These are phyloP conservation scores for Strix aluco DNA, from an alignment of 2,113 vertebrate genomes.

Conservation along the genomic window DNA sequence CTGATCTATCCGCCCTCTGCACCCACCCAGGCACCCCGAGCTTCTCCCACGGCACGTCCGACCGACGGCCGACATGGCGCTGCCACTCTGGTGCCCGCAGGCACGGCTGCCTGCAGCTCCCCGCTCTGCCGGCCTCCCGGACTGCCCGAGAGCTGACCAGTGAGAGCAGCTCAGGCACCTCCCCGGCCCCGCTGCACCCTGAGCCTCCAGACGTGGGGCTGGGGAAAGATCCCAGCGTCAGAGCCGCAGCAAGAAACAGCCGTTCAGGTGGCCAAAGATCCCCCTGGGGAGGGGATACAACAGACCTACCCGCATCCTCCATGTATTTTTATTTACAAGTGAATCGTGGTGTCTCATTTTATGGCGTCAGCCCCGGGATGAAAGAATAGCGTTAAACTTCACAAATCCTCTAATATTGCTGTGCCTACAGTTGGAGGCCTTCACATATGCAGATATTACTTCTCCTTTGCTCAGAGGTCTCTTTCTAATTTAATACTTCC, in stretches of 20 bases:
- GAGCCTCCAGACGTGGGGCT: rapidly evolving
- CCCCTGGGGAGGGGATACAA: not conserved
- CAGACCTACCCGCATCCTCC: not conserved
- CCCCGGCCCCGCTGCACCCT: rapidly evolving
- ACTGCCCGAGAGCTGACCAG: not conserved
- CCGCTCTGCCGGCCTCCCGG: not conserved
- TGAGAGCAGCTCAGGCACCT: not conserved
- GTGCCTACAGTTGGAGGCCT: not conserved
- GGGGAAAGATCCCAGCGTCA: not conserved
- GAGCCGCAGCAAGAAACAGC: not conserved
- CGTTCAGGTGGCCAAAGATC: not conserved
- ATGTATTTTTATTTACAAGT: not conserved
- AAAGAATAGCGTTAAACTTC: not conserved
- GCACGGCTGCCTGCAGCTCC: not conserved
- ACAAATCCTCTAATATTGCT: conserved; percentile 56
- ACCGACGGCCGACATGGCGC: not conserved
- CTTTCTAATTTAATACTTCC: conserved; percentile 49
- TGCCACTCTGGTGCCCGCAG: not conserved
- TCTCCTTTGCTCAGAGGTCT: conserved; percentile 50
- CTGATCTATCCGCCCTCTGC: not conserved
- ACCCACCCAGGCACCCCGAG: not conserved
- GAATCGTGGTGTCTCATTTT: not conserved
- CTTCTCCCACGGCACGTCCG: not conserved
- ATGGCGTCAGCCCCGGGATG: not conserved
- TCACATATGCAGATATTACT: conserved; percentile 49